Base-by-base conservation (phyloP, 2,888 invertebrate species). In the Melitaea athalia region DNA sequence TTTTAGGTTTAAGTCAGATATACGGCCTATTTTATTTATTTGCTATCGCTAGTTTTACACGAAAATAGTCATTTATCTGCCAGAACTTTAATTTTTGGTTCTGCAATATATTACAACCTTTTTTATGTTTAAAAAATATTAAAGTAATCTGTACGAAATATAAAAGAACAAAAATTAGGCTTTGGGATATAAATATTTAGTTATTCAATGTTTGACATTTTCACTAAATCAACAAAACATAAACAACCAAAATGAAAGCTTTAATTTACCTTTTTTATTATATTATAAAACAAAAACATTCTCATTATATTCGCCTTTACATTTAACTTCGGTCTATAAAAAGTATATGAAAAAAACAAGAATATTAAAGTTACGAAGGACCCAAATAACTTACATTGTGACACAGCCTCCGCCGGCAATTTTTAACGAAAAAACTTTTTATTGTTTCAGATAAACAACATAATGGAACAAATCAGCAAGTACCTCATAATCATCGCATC, bases 401-500 rank as follows among this genome's bases (percentile, higher is more conserved):
- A 49, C 53, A 60, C 52, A 43, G 31, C 38, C 43, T 52, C 53
- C 12, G 38, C 33, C 57, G 59, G 57, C 59, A 57, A 59, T 59
- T 64, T 70, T 55, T 63, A 63, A 68, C 61, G 14, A 68, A 67
- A 59, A 43, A 50, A 31, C 68, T 59, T 75, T 69, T 70, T 64
- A 45, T 74, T 86, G 86, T 87, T 87, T 63, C 87, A 87, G 87
- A 78, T 83, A 74, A 68, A 70, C 55, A 68, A 57, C 70, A 74
- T 59, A 72, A 92, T 92, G 92, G 85, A 88, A 78, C 86, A 85
- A 72, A 77, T 87, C 31, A 83, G 84, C 33, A 91, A 87, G 76
- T 90, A 89, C 70, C 72, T 92, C 33, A 85, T 91, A 63, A 88
- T 92, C 70, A 86, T 91, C 57, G 83, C 88, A 17, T 90, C 91